A percentile compares a stretch with the other conserved stretches of the same genome.
Evolutionary conservation across 2,797 vertebrate species (phyloP).

Genomic region (Pteronotus mesoamericanus): DNA sequence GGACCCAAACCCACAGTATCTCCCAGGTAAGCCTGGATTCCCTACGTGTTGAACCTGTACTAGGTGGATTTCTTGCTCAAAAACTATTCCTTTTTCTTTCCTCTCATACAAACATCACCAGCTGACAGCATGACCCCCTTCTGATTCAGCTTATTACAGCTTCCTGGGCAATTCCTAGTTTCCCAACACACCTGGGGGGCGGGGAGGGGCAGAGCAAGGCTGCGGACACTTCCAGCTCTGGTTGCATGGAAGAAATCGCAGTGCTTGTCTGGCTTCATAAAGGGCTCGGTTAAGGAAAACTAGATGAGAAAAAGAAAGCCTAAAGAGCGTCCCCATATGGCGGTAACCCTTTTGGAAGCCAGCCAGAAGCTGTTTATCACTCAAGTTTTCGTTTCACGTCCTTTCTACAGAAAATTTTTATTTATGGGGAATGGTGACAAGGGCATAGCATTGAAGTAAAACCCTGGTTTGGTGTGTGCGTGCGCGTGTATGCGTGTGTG

Average conservation of each 20-base stretch:
- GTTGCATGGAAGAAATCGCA: not conserved
- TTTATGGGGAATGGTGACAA: not conserved
- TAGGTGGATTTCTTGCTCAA: not conserved
- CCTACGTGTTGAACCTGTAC: not conserved
- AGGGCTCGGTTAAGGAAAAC: not conserved
- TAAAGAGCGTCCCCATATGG: not conserved
- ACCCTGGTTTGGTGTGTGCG: rapidly evolving
- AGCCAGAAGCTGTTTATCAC: not conserved
- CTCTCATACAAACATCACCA: not conserved
- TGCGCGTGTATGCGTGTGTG: too few species aligned
- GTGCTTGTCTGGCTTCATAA: not conserved
- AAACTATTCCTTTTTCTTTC: not conserved
- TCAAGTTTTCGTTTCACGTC: not conserved
- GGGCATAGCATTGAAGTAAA: not conserved
- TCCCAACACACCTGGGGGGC: not conserved
- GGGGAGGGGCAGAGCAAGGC: rapidly evolving
- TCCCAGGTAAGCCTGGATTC: not conserved
- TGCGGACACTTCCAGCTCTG: not conserved
- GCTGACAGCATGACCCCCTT: not conserved
- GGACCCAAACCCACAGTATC: too few species aligned
- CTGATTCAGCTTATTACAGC: too few species aligned
- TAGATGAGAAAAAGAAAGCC: not conserved
- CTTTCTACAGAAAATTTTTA: not conserved
- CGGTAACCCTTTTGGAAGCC: not conserved
- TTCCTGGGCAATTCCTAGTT: not conserved